Base-by-base conservation (phyloP, 2,797 vertebrate species). In the Parotocinclus haroldoi region DNA sequence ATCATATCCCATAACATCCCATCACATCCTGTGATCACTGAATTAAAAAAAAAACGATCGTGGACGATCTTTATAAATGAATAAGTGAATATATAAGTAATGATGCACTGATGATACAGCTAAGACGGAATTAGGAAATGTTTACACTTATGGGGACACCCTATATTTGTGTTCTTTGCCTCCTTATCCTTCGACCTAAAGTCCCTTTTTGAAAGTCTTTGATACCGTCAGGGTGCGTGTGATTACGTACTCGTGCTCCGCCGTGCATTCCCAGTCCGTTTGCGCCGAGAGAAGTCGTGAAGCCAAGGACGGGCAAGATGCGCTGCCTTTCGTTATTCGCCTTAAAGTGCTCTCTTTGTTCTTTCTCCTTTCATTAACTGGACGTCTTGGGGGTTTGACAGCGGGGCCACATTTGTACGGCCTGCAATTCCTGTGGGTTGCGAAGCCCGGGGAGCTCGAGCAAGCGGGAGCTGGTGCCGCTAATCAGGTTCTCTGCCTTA, bases 401-500 rank as follows among this genome's bases (percentile, higher is more conserved):
- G 60, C 66, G 50, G 76, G 58, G 72, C 60, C 69, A 71, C 77
- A 42, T 36, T 61, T 77, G 69, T 67, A 50, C 76, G 73, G 46
- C 68, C 51, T 76, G 52, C 74, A 70, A 79, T 77, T 75, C 53
- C 68, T 67, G 61, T 40, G 17, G 61, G 54, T 0, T 48, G 51
- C 19, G 27, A n/a, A 16, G 45, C 51, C 46, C 53, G 1, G 65
- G 57, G 61, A 45, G 37, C 14, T 7, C 8, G 19, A 18, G 55
- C 53, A 39, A 19, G 58, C 66, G 37, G 51, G 58, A 69, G 74
- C 72, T 66, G 8, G 58, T 10, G 51, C 63, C 68, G 63, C 76
- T 79, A 74, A 74, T 37, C 78, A 74, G 78, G 71, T 84, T 66
- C 81, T 83, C 82, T 84, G 80, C 80, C 78, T 27, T 61, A 56